A percentile compares a stretch with the other conserved stretches of the same genome.
These are phyloP conservation scores for Philaethria dido DNA, from an alignment of 2,888 invertebrate genomes.

Conservation along the genomic window DNA sequence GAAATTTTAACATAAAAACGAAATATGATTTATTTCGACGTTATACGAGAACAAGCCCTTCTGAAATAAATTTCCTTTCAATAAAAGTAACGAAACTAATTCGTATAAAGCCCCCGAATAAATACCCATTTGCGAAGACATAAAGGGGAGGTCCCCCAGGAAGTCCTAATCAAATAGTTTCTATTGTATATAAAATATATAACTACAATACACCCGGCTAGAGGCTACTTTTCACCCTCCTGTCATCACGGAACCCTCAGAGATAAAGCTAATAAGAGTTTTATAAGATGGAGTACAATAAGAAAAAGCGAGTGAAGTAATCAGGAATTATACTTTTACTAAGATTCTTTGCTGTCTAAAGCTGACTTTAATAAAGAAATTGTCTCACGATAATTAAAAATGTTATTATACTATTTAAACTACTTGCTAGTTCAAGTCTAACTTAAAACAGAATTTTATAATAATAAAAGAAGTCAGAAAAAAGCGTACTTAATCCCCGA, in stretches of 20 bases:
- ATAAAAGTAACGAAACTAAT: slow-evolving; percentile 48
- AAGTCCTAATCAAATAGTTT: slow-evolving; percentile 78
- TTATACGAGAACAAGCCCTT: slow-evolving; percentile 26
- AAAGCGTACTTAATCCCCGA: background rate
- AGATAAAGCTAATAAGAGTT: slow-evolving; percentile 76
- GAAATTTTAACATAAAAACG: slow-evolving; percentile 18
- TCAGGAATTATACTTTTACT: background rate
- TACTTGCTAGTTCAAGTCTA: background rate
- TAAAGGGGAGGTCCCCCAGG: slow-evolving; percentile 57
- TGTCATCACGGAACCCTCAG: slow-evolving; percentile 57
- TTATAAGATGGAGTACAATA: slow-evolving; percentile 57
- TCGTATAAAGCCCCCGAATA: slow-evolving; percentile 58
- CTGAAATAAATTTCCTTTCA: slow-evolving; percentile 33
- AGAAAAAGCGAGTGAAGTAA: slow-evolving; percentile 6
- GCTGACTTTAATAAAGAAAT: background rate
- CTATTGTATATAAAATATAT: slow-evolving; percentile 68
- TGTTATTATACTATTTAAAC: background rate
- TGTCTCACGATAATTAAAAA: background rate
- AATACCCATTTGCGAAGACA: slow-evolving; percentile 72
- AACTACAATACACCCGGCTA: slow-evolving; percentile 48
- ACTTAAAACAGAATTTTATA: background rate
- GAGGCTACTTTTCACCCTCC: slow-evolving; percentile 55
- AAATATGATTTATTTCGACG: slow-evolving; percentile 28
- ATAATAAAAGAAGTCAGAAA: background rate
- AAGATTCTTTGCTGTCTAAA: background rate